These are phyloP conservation scores for Himantopus leucocephalus DNA, from an alignment of 2,113 vertebrate species.

Conservation along the genomic window DNA sequence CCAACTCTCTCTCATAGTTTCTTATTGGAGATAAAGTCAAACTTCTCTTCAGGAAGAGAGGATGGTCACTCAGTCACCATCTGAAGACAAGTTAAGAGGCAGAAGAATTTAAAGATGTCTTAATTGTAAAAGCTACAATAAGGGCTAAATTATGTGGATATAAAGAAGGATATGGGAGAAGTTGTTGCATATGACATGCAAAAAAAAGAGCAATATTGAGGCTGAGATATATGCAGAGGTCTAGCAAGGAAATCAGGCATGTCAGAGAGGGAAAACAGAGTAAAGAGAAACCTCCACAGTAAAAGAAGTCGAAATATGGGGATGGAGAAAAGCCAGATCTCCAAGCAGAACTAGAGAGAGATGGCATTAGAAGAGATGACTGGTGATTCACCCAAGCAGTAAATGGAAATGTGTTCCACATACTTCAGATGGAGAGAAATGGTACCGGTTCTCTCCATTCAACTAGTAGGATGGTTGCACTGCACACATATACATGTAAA, in stretches of 20 bases:
- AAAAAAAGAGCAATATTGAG: not conserved
- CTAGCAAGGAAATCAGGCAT: not conserved
- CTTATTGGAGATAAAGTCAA: not conserved
- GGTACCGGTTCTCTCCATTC: not conserved
- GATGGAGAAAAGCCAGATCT: not conserved
- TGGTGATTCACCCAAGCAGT: not conserved
- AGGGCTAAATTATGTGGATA: not conserved
- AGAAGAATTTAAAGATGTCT: not conserved
- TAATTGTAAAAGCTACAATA: not conserved
- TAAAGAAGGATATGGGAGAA: not conserved
- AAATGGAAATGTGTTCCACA: not conserved
- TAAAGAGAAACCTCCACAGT: not conserved
- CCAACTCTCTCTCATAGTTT: not conserved
- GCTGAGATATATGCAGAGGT: not conserved
- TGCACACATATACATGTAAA: not conserved
- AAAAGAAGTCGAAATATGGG: not conserved
- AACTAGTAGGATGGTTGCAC: not conserved
- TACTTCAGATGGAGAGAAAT: not conserved
- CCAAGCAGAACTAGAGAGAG: not conserved
- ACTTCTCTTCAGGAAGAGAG: not conserved
- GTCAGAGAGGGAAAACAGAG: not conserved
- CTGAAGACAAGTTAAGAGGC: not conserved
- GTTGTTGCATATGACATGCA: not conserved
- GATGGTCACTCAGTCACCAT: rapidly evolving
- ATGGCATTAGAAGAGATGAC: not conserved